phyloP scores from a whole-genome alignment of 2,888 invertebrate genomes.

The Fragum sueziense region DNA sequence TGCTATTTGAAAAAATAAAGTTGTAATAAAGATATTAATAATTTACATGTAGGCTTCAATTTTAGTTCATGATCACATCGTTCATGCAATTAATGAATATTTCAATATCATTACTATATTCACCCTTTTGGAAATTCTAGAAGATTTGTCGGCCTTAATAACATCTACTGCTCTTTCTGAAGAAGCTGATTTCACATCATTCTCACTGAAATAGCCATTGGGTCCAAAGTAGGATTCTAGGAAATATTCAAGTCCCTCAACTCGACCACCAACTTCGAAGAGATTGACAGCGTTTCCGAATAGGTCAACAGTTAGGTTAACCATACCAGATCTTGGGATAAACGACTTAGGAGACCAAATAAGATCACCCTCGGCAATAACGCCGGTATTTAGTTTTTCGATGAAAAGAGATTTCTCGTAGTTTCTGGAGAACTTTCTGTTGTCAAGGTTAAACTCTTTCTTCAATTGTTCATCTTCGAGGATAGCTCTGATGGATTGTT shows the following conservation, averaged over 20 bases:
- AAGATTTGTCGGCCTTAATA: constrained; percentile 61
- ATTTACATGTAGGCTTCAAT: no score
- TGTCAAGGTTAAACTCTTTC: constrained; percentile 92
- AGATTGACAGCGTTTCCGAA: constrained; percentile 93
- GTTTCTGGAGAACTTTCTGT: constrained; percentile 95
- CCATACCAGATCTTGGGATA: constrained; percentile 79
- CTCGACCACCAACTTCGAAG: constrained; percentile 90
- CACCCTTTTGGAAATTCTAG: constrained; percentile 63
- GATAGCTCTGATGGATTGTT: constrained; percentile 93
- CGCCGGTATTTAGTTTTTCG: constrained; percentile 89
- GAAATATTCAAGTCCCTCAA: constrained; percentile 94
- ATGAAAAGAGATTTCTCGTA: constrained; percentile 91
- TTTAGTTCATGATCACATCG: not conserved
- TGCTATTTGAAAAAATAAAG: no score
- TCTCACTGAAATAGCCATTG: constrained; percentile 83
- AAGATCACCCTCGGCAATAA: constrained; percentile 77
- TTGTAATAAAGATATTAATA: no score
- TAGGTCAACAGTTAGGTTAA: constrained; percentile 81
- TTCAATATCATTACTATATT: no score
- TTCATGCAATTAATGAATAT: no score
- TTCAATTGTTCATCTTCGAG: constrained; percentile 90
- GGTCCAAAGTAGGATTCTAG: constrained; percentile 92
- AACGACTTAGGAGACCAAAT: constrained; percentile 80
- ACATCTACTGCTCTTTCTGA: constrained; percentile 57
- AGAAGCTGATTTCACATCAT: constrained; percentile 52